These are phyloP conservation scores for Hipposideros armiger DNA, from an alignment of 2,113 vertebrate genomes.

Conservation along the genomic window DNA sequence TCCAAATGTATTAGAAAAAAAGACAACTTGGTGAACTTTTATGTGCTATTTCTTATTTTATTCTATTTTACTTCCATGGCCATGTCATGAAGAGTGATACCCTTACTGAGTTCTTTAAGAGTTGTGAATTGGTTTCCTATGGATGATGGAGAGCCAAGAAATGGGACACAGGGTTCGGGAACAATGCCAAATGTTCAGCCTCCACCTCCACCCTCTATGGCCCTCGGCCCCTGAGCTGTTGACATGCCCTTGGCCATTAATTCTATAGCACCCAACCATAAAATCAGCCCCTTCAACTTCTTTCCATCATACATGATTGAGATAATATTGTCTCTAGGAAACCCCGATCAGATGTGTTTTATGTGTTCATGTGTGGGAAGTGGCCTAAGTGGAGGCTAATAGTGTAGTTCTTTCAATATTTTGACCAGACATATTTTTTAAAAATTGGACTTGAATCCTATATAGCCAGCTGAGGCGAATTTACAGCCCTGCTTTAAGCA, in stretches of 20 bases:
- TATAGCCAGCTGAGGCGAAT: slow-evolving; percentile 66
- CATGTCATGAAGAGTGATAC: slow-evolving; percentile 20
- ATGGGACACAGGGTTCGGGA: slow-evolving; percentile 74
- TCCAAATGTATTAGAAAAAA: slow-evolving; percentile 2
- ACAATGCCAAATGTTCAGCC: slow-evolving; percentile 79
- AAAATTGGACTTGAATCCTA: slow-evolving; percentile 76
- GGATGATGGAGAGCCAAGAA: slow-evolving; percentile 78
- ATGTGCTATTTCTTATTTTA: slow-evolving; percentile 29
- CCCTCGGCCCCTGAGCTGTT: slow-evolving; percentile 78
- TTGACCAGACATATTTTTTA: slow-evolving; percentile 75
- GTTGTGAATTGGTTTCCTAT: slow-evolving; percentile 79
- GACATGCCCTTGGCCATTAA: slow-evolving; percentile 84
- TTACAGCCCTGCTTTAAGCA: slow-evolving; percentile 73
- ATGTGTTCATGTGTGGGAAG: slow-evolving; percentile 52
- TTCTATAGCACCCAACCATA: slow-evolving; percentile 78
- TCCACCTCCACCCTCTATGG: slow-evolving; percentile 50
- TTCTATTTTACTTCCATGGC: background rate
- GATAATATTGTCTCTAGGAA: slow-evolving; percentile 62
- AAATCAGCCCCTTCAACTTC: slow-evolving; percentile 76
- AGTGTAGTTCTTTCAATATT: slow-evolving; percentile 71
- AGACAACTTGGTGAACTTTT: slow-evolving; percentile 1
- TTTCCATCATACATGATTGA: slow-evolving; percentile 55
- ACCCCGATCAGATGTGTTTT: slow-evolving; percentile 51
- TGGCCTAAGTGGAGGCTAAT: slow-evolving; percentile 33
- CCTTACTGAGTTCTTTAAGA: slow-evolving; percentile 68